A percentile compares a stretch with the other conserved stretches of the same genome.
phyloP scores from a whole-genome alignment of 2,797 vertebrate species.

The Allobates femoralis region DNA sequence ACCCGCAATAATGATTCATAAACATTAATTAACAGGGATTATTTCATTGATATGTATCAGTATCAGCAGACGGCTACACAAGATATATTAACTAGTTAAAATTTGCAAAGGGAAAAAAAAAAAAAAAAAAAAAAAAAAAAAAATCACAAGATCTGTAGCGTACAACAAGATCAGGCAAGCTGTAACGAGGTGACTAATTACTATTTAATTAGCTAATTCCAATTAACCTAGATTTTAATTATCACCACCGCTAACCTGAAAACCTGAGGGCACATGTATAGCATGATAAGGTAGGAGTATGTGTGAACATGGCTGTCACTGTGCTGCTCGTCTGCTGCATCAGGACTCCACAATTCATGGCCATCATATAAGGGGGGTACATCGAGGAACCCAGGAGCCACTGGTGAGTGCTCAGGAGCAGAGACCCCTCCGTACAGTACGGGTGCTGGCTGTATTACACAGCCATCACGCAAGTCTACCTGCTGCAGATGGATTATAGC shows the following conservation, averaged over 20 bases:
- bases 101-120: not conserved
- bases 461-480: no score
- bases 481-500: no score
- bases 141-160: not conserved
- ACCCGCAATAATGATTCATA: not conserved
- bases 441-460: no score
- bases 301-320: not conserved
- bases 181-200: constrained; percentile 55
- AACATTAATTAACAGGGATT: not conserved
- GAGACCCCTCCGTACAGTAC: no score
- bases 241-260: constrained; percentile 32
- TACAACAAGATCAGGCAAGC: constrained; percentile 17
- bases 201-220: constrained; percentile 52
- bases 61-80: not conserved
- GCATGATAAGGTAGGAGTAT: not conserved
- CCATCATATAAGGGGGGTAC: no score
- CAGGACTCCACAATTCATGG: not conserved
- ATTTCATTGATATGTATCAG: not conserved
- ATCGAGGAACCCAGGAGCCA: no score
- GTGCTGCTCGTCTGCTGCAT: not conserved
- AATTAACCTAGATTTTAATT: constrained; percentile 58
- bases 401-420: no score
- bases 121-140: not conserved
- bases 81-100: constrained; percentile 11
- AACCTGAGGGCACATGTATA: not conserved